These are phyloP conservation scores for Artemisiospiza belli DNA, from an alignment of 2,113 vertebrate species.

Conservation along the genomic window DNA sequence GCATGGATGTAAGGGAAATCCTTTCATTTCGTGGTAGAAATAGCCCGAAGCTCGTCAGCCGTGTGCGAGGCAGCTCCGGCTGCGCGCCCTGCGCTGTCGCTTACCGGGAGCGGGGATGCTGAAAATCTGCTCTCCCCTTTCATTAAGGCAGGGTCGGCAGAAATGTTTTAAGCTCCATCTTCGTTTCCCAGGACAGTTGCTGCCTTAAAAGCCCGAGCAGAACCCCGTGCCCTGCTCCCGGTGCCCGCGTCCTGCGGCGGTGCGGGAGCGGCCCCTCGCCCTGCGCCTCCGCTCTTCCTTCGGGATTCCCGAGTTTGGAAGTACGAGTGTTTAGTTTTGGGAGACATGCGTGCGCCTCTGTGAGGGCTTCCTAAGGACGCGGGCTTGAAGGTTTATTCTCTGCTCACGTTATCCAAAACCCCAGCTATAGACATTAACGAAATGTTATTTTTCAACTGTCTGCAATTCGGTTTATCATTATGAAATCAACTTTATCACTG, in stretches of 20 bases:
- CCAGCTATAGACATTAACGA: fast-evolving
- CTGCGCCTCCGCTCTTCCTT: too few relatives aligned
- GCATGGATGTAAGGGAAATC: neutral
- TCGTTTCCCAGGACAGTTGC: neutral
- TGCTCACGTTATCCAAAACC: fast-evolving
- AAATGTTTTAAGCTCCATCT: too few relatives aligned
- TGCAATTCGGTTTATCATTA: fast-evolving
- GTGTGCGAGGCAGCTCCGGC: neutral
- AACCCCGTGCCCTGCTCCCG: fast-evolving
- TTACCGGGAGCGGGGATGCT: neutral
- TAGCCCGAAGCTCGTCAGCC: neutral
- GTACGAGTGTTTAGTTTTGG: neutral
- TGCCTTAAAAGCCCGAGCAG: neutral
- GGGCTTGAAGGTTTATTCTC: neutral
- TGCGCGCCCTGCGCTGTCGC: neutral
- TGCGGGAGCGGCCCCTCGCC: neutral
- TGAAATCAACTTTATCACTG: neutral
- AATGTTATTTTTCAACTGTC: neutral
- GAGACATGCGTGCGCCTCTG: neutral
- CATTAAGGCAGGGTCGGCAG: neutral
- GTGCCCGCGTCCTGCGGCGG: neutral
- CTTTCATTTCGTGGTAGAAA: neutral
- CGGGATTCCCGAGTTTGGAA: neutral
- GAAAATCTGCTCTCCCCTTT: neutral
- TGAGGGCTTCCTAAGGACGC: fast-evolving